Evolutionary conservation across 1,140 invertebrate species (phyloP).

Genomic region (Archegozetes longisetosus): DNA sequence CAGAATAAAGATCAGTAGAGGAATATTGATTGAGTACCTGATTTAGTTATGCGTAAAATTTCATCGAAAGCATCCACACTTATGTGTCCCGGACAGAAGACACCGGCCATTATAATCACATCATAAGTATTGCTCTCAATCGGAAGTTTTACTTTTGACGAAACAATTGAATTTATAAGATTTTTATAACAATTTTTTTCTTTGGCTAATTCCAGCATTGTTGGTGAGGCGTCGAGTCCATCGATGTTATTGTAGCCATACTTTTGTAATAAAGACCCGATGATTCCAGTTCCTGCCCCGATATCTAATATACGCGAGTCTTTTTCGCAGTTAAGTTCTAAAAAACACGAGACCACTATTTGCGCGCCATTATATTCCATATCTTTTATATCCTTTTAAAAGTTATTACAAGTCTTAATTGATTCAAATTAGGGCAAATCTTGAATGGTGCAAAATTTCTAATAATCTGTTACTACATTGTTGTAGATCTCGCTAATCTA

Average conservation of each 20-base stretch:
- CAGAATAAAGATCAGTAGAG: too few species aligned
- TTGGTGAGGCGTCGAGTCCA: slow-evolving; percentile 18
- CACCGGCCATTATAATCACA: slow-evolving; percentile 18
- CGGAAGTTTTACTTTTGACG: slow-evolving; percentile 8
- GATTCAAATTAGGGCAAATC: too few species aligned
- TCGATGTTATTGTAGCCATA: slow-evolving; percentile 21
- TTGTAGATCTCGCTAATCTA: too few species aligned
- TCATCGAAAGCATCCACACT: slow-evolving; percentile 14
- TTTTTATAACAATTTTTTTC: slow-evolving; percentile 17
- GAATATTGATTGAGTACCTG: slow-evolving; percentile 10
- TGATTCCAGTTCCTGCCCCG: slow-evolving; percentile 14
- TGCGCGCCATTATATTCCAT: not conserved
- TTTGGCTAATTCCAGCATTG: slow-evolving; percentile 18
- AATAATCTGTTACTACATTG: too few species aligned
- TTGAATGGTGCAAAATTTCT: too few species aligned
- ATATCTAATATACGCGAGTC: slow-evolving; percentile 13
- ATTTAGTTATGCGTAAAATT: slow-evolving; percentile 17
- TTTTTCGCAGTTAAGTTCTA: slow-evolving; percentile 10
- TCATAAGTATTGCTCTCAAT: slow-evolving; percentile 19
- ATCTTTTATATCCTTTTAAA: slow-evolving; percentile 11
- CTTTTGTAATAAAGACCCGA: not conserved
- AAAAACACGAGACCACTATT: slow-evolving; percentile 2
- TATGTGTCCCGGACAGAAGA: slow-evolving; percentile 20
- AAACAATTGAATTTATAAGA: slow-evolving; percentile 14
- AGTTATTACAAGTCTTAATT: too few species aligned